phyloP scores from a whole-genome alignment of 2,888 invertebrate genomes.

The Orthonevra nobilis region DNA sequence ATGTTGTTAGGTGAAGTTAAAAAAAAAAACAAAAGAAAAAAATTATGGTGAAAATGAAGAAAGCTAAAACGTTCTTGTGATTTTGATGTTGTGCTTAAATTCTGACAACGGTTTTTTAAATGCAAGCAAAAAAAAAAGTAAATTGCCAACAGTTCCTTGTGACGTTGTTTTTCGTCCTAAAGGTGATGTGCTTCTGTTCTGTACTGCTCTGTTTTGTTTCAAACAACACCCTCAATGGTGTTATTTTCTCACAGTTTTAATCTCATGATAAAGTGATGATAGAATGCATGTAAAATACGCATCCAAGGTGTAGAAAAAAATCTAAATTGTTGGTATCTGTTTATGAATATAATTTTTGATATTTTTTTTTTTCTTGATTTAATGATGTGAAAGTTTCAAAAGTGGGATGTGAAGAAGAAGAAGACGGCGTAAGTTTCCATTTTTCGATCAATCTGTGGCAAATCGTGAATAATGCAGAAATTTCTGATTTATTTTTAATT shows the following conservation, averaged over 20 bases:
- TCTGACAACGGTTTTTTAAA: slow-evolving; percentile 46
- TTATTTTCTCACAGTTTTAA: slow-evolving; percentile 32
- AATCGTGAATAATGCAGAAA: slow-evolving; percentile 53
- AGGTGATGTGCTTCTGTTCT: slow-evolving; percentile 65
- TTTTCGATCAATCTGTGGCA: slow-evolving; percentile 53
- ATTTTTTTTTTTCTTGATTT: slow-evolving; percentile 12
- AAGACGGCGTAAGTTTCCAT: slow-evolving; percentile 2
- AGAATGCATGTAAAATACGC: neutral
- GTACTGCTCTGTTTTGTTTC: slow-evolving; percentile 31
- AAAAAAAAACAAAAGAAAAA: slow-evolving; percentile 11
- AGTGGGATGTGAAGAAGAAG: slow-evolving; percentile 51
- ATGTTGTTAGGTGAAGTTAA: slow-evolving; percentile 44
- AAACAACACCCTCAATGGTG: slow-evolving; percentile 19
- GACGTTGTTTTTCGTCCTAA: slow-evolving; percentile 29
- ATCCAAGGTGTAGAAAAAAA: neutral
- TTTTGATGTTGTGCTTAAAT: slow-evolving; percentile 57
- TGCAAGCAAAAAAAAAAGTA: neutral
- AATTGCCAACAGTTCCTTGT: neutral
- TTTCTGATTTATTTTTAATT: slow-evolving; percentile 17
- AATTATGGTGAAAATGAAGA: slow-evolving; percentile 23
- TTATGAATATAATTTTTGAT: too few relatives aligned
- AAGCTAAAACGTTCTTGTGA: slow-evolving; percentile 69
- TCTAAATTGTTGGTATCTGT: neutral
- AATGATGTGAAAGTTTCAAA: slow-evolving; percentile 60
- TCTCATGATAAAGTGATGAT: slow-evolving; percentile 43